These are phyloP conservation scores for Conger conger DNA, from an alignment of 2,113 vertebrate species.

Conservation along the genomic window DNA sequence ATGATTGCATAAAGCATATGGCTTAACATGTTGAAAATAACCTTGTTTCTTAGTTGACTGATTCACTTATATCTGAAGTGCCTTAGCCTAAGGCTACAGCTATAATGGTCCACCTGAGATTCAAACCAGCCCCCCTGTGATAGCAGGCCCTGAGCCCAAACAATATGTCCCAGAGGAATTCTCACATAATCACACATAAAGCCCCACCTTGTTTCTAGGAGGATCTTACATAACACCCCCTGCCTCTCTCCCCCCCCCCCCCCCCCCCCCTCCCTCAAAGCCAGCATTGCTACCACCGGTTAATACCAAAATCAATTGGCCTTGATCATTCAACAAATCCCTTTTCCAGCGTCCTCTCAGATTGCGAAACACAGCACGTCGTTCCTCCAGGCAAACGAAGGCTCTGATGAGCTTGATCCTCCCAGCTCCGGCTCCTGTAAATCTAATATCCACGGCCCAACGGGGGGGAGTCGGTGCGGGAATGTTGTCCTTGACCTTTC, in stretches of 20 bases:
- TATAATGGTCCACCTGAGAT: not conserved
- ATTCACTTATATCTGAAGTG: not conserved
- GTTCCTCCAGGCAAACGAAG: conserved; percentile 21
- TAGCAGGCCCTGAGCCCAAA: not conserved
- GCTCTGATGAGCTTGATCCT: conserved; percentile 2
- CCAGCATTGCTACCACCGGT: not conserved
- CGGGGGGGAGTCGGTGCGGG: not conserved
- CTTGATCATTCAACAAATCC: not conserved
- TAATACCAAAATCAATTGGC: conserved; percentile 10
- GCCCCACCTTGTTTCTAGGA: not conserved
- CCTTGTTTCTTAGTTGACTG: not conserved
- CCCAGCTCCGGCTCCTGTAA: not conserved
- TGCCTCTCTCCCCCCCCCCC: not conserved
- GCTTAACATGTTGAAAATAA: not conserved
- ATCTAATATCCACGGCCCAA: not conserved
- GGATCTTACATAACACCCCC: not conserved
- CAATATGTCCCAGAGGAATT: not conserved
- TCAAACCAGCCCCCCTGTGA: not conserved
- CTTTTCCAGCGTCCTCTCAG: conserved; percentile 12
- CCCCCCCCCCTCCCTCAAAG: not conserved
- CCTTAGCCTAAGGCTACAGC: not conserved
- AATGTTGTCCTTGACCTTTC: conserved; percentile 23
- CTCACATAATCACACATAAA: not conserved
- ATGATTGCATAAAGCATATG: not conserved
- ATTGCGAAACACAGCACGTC: not conserved